phyloP scores from a whole-genome alignment of 2,797 vertebrate genomes.

The Nyctibius grandis region DNA sequence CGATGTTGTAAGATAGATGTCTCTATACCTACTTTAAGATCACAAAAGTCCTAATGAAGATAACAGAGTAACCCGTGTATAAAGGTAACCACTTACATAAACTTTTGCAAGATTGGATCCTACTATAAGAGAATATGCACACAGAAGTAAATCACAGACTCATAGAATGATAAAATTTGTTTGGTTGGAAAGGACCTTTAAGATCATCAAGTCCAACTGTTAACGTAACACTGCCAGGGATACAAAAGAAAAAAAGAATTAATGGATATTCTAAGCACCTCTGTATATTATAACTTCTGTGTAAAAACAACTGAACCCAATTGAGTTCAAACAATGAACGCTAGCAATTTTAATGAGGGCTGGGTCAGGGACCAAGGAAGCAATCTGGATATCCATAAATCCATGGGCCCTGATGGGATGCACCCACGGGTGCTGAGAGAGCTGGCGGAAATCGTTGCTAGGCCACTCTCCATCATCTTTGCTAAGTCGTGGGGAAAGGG shows the following conservation, averaged over 20 bases:
- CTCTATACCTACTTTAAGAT: neutral
- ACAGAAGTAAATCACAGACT: neutral
- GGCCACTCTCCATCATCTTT: too few relatives aligned
- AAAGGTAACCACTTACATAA: neutral
- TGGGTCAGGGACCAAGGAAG: too few relatives aligned
- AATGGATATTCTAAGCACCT: neutral
- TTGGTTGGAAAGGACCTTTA: too few relatives aligned
- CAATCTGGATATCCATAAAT: too few relatives aligned
- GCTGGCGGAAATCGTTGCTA: too few relatives aligned
- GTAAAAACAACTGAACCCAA: neutral
- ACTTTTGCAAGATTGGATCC: neutral
- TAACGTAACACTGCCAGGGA: too few relatives aligned
- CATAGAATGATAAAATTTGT: too few relatives aligned
- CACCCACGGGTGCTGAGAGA: too few relatives aligned
- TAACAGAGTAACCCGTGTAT: neutral
- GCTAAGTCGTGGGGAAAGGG: too few relatives aligned
- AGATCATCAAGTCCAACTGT: too few relatives aligned
- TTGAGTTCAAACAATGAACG: neutral
- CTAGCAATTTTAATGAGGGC: neutral
- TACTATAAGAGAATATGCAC: neutral
- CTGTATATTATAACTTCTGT: neutral
- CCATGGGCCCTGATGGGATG: too few relatives aligned
- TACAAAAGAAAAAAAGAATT: neutral
- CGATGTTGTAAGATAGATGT: neutral
- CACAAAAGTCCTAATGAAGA: neutral